Base-by-base conservation (phyloP, 2,888 invertebrate genomes). In the Phortica magna region DNA sequence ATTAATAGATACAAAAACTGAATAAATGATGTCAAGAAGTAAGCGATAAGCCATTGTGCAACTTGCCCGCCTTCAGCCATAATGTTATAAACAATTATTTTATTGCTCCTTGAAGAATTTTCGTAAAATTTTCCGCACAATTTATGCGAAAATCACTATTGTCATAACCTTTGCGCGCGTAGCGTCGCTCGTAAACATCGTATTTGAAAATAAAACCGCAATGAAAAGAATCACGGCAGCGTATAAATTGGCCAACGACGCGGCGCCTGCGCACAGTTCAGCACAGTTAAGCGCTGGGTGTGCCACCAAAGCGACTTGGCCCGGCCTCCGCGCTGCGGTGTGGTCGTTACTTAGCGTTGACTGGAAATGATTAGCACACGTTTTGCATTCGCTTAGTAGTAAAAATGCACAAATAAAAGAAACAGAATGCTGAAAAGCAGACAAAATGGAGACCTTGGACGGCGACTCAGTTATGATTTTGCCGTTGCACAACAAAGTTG, bases 291-390 rank as follows among this genome's bases (percentile, higher is more conserved):
- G 61, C 61, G 19, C 10, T 61, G 61, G 61, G 61, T 19, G 61
- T 61, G 61, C 22, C 22, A 22, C 61, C 61, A 22, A 61, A 17
- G 55, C 17, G 55, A 17, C 55, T 61, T 61, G 61, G 61, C 61
- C 61, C 19, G 22, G 68, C 17, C 59, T 59, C 59, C 22, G 9
- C 17, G 17, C 19, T 59, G 59, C 12, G 71, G 48, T 55, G 19
- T 71, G 55, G 31, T 70, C 22, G 65, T n/a, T n/a, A 31, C 39
- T 39, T n/a, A 41, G 53, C 48, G 9, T 6, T 76, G 77, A 77
- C 77, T 76, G 48, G 75, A 76, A 71, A 57, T 65, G 83, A 76
- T 85, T 87, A 80, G 82, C 79, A 76, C 79, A 75, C 75, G 77
- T 65, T 79, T 80, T 84, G 79, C 79, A 76, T 78, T 78, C 74